phyloP scores from a whole-genome alignment of 2,888 invertebrate genomes.

The Argynnis bischoffii region DNA sequence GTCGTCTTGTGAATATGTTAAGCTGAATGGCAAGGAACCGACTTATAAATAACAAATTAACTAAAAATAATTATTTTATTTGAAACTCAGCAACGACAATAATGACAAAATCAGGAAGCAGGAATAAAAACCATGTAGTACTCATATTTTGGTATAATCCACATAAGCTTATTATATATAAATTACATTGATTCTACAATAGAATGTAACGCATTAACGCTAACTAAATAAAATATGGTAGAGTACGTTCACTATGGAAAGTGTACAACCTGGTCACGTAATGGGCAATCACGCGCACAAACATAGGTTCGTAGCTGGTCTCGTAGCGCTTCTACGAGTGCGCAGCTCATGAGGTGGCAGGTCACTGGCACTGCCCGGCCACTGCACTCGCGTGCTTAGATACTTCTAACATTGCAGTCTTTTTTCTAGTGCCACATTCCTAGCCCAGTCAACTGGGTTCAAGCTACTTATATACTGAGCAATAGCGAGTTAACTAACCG shows the following conservation, averaged over 20 bases:
- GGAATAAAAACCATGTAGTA: no score
- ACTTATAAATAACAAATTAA: no score
- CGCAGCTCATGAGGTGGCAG: conserved; percentile 53
- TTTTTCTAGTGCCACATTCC: conserved; percentile 77
- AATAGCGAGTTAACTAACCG: conserved; percentile 40
- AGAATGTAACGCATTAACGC: not conserved
- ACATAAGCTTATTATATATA: no score
- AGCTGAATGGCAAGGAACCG: no score
- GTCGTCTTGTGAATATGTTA: no score
- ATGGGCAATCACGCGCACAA: conserved; percentile 1
- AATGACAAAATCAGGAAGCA: no score
- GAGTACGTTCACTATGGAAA: not conserved
- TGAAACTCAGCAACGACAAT: no score
- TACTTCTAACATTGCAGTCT: conserved; percentile 78
- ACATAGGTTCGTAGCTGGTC: conserved; percentile 54
- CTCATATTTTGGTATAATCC: no score
- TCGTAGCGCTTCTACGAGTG: conserved; percentile 66
- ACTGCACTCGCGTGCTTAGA: conserved; percentile 79
- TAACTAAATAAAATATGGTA: not conserved
- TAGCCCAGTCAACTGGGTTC: conserved; percentile 57
- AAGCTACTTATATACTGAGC: conserved; percentile 48
- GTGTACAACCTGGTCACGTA: not conserved
- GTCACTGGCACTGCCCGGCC: conserved; percentile 78
- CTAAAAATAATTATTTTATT: no score
- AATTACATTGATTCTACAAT: no score